A percentile compares a stretch with the other conserved stretches of the same genome.
phyloP scores from a whole-genome alignment of 2,888 invertebrate species.

The Dioctria rufipes region DNA sequence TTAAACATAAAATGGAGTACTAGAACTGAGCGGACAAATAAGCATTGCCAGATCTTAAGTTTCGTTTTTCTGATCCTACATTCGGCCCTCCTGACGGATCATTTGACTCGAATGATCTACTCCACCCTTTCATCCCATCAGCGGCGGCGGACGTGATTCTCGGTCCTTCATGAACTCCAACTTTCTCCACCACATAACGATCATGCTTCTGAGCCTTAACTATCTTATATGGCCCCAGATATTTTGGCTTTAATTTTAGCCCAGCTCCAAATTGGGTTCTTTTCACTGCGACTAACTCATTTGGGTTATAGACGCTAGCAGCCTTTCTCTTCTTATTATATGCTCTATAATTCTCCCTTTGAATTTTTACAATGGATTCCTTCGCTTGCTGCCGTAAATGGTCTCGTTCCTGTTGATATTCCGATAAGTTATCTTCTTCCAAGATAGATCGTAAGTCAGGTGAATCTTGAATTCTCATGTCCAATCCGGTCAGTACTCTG shows the following conservation, averaged over 20 bases:
- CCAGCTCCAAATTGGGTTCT: conserved; percentile 31
- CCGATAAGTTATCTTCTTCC: background rate
- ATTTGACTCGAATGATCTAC: background rate
- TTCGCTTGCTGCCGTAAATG: no score
- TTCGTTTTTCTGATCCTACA: background rate
- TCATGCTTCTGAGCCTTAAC: background rate
- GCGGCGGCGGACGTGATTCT: background rate
- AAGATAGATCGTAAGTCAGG: conserved; percentile 12
- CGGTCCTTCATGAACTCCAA: conserved; percentile 21
- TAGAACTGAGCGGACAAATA: no score
- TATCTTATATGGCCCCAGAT: conserved; percentile 32
- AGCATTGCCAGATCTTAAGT: no score
- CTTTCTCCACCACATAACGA: conserved; percentile 24
- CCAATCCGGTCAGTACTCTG: conserved; percentile 51
- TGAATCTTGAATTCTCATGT: background rate
- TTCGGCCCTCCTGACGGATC: background rate
- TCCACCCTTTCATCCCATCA: background rate
- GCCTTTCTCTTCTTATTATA: background rate
- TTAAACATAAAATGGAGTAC: no score
- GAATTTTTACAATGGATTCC: no score
- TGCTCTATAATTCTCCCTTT: conserved; percentile 6
- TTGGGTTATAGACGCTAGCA: background rate
- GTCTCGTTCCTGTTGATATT: conserved; percentile 24
- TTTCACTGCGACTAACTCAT: conserved; percentile 32
- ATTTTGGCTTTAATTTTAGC: conserved; percentile 34